Evolutionary conservation across 2,113 vertebrate genomes (phyloP).

Genomic region (Labeo rohita): DNA sequence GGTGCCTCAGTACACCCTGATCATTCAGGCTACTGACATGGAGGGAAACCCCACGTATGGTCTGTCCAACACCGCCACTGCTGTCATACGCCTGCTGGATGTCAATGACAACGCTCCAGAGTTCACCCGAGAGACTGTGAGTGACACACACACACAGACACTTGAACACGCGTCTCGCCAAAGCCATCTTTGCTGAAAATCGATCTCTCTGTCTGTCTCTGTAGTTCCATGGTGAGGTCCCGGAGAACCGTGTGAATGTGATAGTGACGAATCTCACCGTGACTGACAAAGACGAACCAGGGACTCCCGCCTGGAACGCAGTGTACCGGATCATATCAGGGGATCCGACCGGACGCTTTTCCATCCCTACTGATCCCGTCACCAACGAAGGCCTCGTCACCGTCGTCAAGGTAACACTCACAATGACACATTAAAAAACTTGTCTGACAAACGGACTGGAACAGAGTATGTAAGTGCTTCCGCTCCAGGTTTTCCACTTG

Average conservation of each 20-base stretch:
- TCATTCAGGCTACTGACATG: conserved; percentile 99
- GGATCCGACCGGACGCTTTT: conserved; percentile 86
- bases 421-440: too few relatives aligned
- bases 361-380: conserved; percentile 89
- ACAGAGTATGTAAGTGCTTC: not conserved
- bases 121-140: conserved; percentile 93
- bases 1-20: conserved; percentile 96
- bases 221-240: conserved; percentile 93
- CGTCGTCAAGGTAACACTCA: conserved; percentile 86
- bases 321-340: conserved; percentile 87
- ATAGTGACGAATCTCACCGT: conserved; percentile 92
- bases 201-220: conserved; percentile 27
- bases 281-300: conserved; percentile 93
- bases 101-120: conserved; percentile 97
- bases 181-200: conserved; percentile 24
- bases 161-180: not conserved
- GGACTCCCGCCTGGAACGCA: conserved; percentile 87
- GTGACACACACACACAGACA: conserved; percentile 56
- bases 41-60: conserved; percentile 97
- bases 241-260: conserved; percentile 90
- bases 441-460: not conserved
- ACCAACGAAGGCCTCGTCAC: conserved; percentile 96
- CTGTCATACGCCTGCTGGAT: conserved; percentile 91
- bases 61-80: conserved; percentile 96
- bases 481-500: not conserved